Percentiles rank a stretch among this genome's conserved stretches.
phyloP scores from a whole-genome alignment of 1,140 invertebrate species.

The Diachasma alloeum region DNA sequence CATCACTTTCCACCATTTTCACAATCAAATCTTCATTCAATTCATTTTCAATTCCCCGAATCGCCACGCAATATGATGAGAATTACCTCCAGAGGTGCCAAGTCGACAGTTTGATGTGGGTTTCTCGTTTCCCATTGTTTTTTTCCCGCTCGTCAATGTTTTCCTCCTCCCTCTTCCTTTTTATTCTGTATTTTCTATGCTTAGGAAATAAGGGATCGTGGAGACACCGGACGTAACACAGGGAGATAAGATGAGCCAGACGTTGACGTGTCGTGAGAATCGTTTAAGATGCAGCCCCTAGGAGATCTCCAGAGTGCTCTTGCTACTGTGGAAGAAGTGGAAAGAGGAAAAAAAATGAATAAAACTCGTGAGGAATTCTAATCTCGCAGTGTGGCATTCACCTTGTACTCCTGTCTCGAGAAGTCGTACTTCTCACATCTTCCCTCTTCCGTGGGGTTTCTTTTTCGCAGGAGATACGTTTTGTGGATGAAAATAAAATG shows the following conservation, averaged over 20 bases:
- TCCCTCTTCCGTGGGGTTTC: background rate
- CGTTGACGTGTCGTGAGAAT: slow-evolving; percentile 35
- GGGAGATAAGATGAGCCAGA: slow-evolving; percentile 10
- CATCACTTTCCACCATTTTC: too few relatives aligned
- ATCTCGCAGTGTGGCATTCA: slow-evolving; percentile 36
- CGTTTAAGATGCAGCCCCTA: slow-evolving; percentile 48
- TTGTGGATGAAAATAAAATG: slow-evolving; percentile 18
- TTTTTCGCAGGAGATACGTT: background rate
- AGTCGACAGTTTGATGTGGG: background rate
- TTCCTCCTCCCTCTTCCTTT: background rate
- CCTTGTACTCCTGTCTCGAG: slow-evolving; percentile 7
- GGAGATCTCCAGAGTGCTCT: slow-evolving; percentile 45
- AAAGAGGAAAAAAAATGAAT: slow-evolving; percentile 43
- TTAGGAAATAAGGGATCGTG: background rate
- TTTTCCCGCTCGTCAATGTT: background rate
- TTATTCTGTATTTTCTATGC: slow-evolving; percentile 6
- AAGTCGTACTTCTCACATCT: slow-evolving; percentile 29
- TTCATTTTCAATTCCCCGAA: background rate
- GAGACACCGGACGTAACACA: background rate
- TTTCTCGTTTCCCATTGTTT: slow-evolving; percentile 8
- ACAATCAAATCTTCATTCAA: background rate
- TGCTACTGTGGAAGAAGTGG: slow-evolving; percentile 15
- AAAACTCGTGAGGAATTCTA: slow-evolving; percentile 50
- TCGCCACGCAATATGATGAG: background rate
- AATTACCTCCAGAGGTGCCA: background rate